Evolutionary conservation across 2,797 vertebrate genomes (phyloP), one percentile per base, ranked within the genome.

Genomic region (Anas georgica): DNA sequence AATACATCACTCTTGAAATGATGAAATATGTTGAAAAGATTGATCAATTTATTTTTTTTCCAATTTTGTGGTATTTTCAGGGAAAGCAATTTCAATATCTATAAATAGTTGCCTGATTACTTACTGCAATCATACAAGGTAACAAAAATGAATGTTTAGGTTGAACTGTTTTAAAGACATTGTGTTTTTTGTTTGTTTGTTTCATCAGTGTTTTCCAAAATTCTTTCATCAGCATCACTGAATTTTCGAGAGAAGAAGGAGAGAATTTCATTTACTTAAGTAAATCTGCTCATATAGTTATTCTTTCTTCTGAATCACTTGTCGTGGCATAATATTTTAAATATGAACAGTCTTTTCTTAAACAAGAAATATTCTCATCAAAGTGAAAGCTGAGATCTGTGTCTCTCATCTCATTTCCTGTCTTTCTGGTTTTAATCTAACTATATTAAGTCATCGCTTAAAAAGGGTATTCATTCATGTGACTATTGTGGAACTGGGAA

Each of bases 391-490:
- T 70, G 67, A 86, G 73, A 77, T 84, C 60, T 75, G 22, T n/a
- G 6, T 74, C 26, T 90, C 45, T 54, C 73, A 78, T 91, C 70
- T 91, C 10, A 84, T 91, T 94, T 95, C 90, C 93, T 58, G 56
- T 52, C 59, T 73, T 91, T 88, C 75, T 93, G 26, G 1, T 31
- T 91, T 94, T 89, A 93, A 92, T 84, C 56, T 91, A 95, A 94
- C 83, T 48, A 66, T 2, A 74, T 83, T 28, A 77, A 85, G 64
- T 58, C 28, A 60, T 46, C 37, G 48, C 41, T 74, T 60, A 60
- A 77, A 90, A 83, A 45, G 9, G 25, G 4, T 22, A 64, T 83
- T 64, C 33, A 48, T 23, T 39, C 81, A 74, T 43, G 43, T 70
- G 45, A 80, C 68, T 91, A 80, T 29, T 54, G 64, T 82, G 26